These are phyloP conservation scores for Meiosimyza decipiens DNA, from an alignment of 2,888 invertebrate genomes.

Conservation along the genomic window DNA sequence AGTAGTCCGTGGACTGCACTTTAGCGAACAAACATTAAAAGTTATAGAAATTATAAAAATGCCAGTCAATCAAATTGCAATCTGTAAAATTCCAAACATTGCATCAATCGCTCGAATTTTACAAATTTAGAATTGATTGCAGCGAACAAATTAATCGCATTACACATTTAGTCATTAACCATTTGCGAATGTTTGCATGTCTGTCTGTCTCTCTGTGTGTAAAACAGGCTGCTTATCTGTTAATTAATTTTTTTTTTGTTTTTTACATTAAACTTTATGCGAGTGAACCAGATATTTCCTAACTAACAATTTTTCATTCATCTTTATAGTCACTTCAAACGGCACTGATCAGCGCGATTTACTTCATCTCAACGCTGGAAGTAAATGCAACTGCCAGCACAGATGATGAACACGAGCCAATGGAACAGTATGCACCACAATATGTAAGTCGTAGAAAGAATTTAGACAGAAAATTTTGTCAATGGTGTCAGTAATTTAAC, in stretches of 20 bases:
- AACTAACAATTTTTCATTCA: conserved; percentile 21
- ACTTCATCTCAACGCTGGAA: not conserved
- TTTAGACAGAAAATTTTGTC: not conserved
- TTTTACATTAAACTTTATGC: too few species aligned
- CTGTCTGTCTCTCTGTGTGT: conserved; percentile 40
- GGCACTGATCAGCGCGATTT: conserved; percentile 20
- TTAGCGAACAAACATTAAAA: too few species aligned
- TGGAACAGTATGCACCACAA: conserved; percentile 62
- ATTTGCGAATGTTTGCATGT: conserved; percentile 24
- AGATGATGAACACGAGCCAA: conserved; percentile 52
- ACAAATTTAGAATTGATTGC: conserved; percentile 41
- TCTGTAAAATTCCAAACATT: too few species aligned
- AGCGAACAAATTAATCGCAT: conserved; percentile 43
- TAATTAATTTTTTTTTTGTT: conserved; percentile 1
- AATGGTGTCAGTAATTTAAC: too few species aligned
- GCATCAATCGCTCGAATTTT: not conserved
- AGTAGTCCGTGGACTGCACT: too few species aligned
- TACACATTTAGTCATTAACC: conserved; percentile 55
- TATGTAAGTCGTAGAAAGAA: conserved; percentile 56
- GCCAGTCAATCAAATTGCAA: too few species aligned
- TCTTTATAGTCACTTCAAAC: conserved; percentile 15
- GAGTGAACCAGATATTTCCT: not conserved
- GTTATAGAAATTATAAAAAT: too few species aligned
- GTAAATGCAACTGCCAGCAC: not conserved
- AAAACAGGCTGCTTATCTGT: conserved; percentile 23